phyloP scores from a whole-genome alignment of 2,113 vertebrate species.

The Arenaria interpres region DNA sequence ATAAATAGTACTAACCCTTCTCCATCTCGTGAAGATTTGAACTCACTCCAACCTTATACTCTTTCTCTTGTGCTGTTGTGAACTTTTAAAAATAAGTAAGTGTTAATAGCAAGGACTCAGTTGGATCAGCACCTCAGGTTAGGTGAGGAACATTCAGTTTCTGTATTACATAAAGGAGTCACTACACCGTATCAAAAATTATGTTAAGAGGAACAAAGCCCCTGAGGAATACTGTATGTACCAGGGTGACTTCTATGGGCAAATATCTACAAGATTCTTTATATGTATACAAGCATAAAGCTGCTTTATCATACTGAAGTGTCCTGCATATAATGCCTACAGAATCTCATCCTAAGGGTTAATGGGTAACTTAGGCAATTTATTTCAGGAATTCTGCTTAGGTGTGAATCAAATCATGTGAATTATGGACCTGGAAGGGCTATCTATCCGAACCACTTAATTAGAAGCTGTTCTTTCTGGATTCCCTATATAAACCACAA shows the following conservation, averaged over 20 bases:
- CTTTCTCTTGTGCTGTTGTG: conserved; percentile 4
- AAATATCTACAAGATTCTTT: background rate
- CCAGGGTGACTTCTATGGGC: background rate
- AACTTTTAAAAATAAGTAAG: conserved; percentile 19
- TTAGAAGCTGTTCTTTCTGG: background rate
- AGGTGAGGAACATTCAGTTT: background rate
- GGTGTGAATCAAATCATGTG: background rate
- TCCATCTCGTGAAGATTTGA: conserved; percentile 2
- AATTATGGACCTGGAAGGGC: background rate
- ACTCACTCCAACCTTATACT: background rate
- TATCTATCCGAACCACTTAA: background rate
- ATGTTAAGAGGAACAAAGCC: background rate
- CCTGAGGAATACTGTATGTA: background rate
- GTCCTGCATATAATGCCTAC: background rate
- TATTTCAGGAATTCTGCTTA: background rate
- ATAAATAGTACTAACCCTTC: conserved; percentile 29
- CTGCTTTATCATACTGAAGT: background rate
- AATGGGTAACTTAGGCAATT: background rate
- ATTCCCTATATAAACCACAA: background rate
- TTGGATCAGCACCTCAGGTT: background rate
- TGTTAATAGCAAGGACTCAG: background rate
- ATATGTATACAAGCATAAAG: background rate
- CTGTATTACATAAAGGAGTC: background rate
- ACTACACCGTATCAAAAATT: background rate
- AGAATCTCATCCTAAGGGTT: background rate